Evolutionary conservation across 2,797 vertebrate genomes (phyloP), one percentile per base, ranked within the genome.

Genomic region (Myoxocephalus aenaeus): DNA sequence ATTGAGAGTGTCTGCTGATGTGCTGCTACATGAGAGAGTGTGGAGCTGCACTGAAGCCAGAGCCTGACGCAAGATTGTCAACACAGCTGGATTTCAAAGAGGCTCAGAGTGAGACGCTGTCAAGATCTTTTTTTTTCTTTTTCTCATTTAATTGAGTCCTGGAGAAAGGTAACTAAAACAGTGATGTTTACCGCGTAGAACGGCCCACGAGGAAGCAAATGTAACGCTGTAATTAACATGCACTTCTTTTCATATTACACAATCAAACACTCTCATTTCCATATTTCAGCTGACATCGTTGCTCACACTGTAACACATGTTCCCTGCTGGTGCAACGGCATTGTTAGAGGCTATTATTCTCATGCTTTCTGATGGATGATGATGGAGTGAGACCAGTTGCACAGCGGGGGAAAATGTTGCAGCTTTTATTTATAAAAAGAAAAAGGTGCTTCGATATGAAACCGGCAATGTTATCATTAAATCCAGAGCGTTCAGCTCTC

Each of bases 61-160:
- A 81, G 74, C 86, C 67, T 84, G 69, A 79, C n/a, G 54, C 79
- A 68, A 82, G 69, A 79, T 68, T 90, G 87, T 89, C 89, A 77
- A 86, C 77, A 83, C 51, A 68, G 85, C 86, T 87, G 74, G 71
- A 70, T 75, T 90, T 92, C 79, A 84, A 69, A 88, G 84, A 20
- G 48, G 53, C 22, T 77, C 59, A 25, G 65, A 64, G 65, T 64
- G 13, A 12, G 80, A 71, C 58, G 5, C 79, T 72, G 71, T 62
- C 27, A 75, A 77, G 62, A 18, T 32, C 34, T 34, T 8, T 34
- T 8, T 8, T 34, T 34, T 8, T 8, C n/a, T 8, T 50, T 8
- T 63, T 46, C 14, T 8, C 67, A 48, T 42, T 58, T 75, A 18
- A 63, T 51, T 38, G 34, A 70, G 59, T 27, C 27, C 14, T 25